Percentiles rank a stretch among this genome's conserved stretches.
Conservation (phyloP, 2,113 vertebrate species). For the Chaetorhynchus papuensis region DNA sequence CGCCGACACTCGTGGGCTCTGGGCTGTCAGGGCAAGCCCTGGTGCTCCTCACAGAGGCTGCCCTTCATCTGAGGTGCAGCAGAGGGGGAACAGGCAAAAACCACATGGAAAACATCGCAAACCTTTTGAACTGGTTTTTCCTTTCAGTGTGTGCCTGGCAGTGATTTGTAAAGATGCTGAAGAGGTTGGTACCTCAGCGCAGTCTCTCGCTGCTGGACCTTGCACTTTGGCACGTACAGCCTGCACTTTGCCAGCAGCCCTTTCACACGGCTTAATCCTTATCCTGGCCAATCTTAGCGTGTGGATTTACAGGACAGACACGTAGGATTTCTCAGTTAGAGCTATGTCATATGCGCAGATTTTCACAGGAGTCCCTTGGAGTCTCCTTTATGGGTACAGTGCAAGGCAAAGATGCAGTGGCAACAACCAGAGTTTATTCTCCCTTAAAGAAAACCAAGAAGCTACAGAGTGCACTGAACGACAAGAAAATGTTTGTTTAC, state of each 20-base stretch:
- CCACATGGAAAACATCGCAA: rapidly evolving
- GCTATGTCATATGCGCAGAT: rapidly evolving
- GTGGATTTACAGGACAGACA: background rate
- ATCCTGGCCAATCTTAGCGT: background rate
- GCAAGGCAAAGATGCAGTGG: background rate
- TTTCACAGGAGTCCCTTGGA: background rate
- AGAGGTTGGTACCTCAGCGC: background rate
- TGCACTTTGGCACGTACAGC: rapidly evolving
- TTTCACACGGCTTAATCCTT: background rate
- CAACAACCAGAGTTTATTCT: background rate
- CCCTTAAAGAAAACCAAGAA: background rate
- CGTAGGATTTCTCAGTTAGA: background rate
- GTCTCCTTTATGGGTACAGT: background rate
- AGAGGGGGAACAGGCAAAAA: background rate
- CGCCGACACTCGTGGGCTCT: rapidly evolving
- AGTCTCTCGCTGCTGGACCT: background rate
- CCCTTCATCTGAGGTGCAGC: rapidly evolving
- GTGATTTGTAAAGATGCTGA: background rate
- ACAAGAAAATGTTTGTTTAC: background rate
- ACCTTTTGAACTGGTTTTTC: rapidly evolving
- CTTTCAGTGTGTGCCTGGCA: background rate
- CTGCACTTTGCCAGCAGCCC: background rate
- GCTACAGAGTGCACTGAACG: background rate
- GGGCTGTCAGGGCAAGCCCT: rapidly evolving
- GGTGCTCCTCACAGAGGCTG: rapidly evolving